Evolutionary conservation across 2,797 vertebrate species (phyloP).

Genomic region (Nyctalus aviator): DNA sequence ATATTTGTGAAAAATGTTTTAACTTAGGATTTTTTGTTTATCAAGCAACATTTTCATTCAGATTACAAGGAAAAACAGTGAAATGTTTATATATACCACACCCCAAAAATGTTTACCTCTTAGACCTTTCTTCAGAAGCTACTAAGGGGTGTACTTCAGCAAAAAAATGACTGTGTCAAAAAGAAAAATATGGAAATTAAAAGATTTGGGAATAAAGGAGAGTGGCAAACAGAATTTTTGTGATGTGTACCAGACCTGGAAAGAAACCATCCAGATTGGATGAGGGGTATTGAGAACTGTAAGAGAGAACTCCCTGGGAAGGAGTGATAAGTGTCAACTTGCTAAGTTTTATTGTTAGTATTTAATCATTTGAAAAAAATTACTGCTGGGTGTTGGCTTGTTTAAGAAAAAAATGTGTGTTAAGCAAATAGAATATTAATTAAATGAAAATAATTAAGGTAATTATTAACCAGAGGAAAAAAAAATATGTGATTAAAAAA

Average conservation of each 20-base stretch:
- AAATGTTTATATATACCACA: not conserved
- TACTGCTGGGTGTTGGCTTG: not conserved
- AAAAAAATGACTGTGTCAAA: not conserved
- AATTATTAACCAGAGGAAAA: conserved; percentile 4
- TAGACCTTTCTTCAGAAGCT: not conserved
- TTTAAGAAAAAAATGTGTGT: not conserved
- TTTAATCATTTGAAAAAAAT: conserved; percentile 12
- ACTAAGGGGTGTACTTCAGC: not conserved
- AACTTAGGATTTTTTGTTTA: conserved; percentile 35
- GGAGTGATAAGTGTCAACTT: not conserved
- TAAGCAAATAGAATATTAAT: conserved; percentile 33
- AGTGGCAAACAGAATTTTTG: not conserved
- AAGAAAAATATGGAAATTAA: not conserved
- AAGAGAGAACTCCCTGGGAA: not conserved
- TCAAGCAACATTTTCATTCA: not conserved
- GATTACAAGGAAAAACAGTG: not conserved
- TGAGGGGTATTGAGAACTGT: not conserved
- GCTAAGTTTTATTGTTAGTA: not conserved
- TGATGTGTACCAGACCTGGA: not conserved
- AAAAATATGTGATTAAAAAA: not conserved
- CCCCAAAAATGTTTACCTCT: not conserved
- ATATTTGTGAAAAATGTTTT: not conserved
- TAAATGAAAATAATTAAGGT: not conserved
- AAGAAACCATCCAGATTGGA: not conserved
- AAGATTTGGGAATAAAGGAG: not conserved